Evolutionary conservation across 2,888 invertebrate species (phyloP), one percentile per base, ranked within the genome.

Genomic region (Andrena dorsata): DNA sequence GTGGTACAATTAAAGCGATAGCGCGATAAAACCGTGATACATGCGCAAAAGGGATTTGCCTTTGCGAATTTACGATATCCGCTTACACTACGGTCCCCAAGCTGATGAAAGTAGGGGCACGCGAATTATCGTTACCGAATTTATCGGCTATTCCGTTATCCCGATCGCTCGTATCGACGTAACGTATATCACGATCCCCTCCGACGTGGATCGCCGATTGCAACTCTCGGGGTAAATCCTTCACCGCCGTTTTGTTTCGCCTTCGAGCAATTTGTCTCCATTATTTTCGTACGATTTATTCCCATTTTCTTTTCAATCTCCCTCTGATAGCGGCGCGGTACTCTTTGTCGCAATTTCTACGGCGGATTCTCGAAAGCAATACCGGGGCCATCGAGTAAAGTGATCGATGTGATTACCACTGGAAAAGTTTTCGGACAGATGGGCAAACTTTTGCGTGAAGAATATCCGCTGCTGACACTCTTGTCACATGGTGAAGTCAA

Each of bases 81-180:
- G 87, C 87, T 88, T 87, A 85, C 86, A 82, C 72, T 69, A 84
- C 85, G 85, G 81, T 82, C 82, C 85, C 84, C 85, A 76, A 81
- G 81, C 90, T 89, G 90, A 90, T 90, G 90, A 90, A 90, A 90
- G 89, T 89, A 86, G 83, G 87, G 85, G 77, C 81, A 76, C 65
- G 86, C 87, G 87, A 90, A 90, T 90, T 89, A 90, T 90, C 88
- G 83, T 79, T 72, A 73, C 78, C 78, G 85, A 90, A 90, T 90
- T 90, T 90, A 90, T 89, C 86, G 83, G 80, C 73, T 75, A 78
- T 79, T 72, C 85, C 82, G 90, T 88, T 90, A 89, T 88, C 87
- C 83, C 86, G 88, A 90, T 90, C 90, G 70, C 71, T 16, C 60
- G 65, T 81, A 72, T 82, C 74, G 73, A 28, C 74, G 69, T 49